Evolutionary conservation across 2,113 vertebrate genomes (phyloP), one percentile per base, ranked within the genome.

Genomic region (Megalops atlanticus): DNA sequence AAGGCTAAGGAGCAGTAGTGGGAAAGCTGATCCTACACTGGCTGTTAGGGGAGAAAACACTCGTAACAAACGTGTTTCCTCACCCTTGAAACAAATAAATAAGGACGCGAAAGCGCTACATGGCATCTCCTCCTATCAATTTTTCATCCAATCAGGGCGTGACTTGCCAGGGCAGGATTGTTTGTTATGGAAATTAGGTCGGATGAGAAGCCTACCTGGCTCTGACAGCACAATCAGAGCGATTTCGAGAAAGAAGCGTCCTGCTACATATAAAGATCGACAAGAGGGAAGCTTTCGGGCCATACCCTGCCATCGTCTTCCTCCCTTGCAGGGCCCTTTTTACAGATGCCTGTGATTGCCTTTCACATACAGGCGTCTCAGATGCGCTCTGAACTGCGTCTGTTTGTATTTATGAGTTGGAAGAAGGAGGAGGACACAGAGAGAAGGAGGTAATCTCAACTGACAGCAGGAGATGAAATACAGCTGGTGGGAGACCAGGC

Each of bases 341-440:
- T 74, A 35, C 27, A 40, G 4, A 74, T 39, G 16, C 52, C 76
- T 71, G 68, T 79, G 41, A 52, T 21, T 14, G 43, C 40, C 45
- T 40, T 80, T 74, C 79, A 71, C 43, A 58, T 79, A 69, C 31
- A 45, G 71, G 39, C 40, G 43, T 52, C 69, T 39, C 6, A 35
- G 7, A 80, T 14, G 7, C 68, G 4, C 33, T 27, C 78, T 8
- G 31, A 24, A 64, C 69, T 41, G n/a, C 16, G 33, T 80, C 68
- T n/a, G 18, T 47, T 40, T n/a, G 49, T 45, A 73, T 80, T 73
- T 58, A 74, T 58, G 24, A 80, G 27, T 31, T 39, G 12, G 33
- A 14, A 12, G n/a, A 16, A 12, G 38, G 40, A 38, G 47, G 49
- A 21, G 10, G 43, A 8, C n/a, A 71, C n/a, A 39, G 40, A 10